Evolutionary conservation across 2,888 invertebrate species (phyloP).

Genomic region (Pediacus dermestoides): DNA sequence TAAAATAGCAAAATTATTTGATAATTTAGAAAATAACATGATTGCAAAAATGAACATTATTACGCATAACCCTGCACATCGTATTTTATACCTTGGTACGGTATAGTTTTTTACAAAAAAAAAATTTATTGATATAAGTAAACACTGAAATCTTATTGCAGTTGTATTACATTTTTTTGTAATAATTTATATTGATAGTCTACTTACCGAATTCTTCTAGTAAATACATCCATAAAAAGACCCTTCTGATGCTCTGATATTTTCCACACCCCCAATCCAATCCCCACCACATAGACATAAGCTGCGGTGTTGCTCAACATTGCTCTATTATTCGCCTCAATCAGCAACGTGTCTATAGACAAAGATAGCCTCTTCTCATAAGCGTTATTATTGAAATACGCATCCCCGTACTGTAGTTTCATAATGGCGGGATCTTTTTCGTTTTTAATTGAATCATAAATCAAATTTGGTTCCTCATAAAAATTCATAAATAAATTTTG

Average conservation of each 20-base stretch:
- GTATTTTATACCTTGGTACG: too few species aligned
- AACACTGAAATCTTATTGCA: too few species aligned
- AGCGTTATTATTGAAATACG: conserved; percentile 38
- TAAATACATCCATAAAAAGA: conserved; percentile 62
- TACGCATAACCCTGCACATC: too few species aligned
- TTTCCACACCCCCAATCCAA: conserved; percentile 68
- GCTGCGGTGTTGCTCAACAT: conserved; percentile 52
- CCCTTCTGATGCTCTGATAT: conserved; percentile 60
- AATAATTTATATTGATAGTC: too few species aligned
- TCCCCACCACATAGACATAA: conserved; percentile 65
- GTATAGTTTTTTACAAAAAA: too few species aligned
- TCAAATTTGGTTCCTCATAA: conserved; percentile 26
- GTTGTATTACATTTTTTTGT: too few species aligned
- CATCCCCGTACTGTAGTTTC: conserved; percentile 21
- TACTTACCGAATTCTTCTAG: conserved; percentile 55
- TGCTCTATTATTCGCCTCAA: conserved; percentile 63
- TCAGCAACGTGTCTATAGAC: conserved; percentile 58
- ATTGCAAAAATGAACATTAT: too few species aligned
- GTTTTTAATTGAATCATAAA: conserved; percentile 21
- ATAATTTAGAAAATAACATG: too few species aligned
- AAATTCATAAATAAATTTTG: conserved; percentile 32
- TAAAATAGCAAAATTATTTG: too few species aligned
- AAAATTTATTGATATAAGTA: too few species aligned
- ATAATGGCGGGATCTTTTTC: conserved; percentile 21
- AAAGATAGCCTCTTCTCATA: conserved; percentile 56